Evolutionary conservation across 2,797 vertebrate species (phyloP).

Genomic region (Babyrousa celebensis): DNA sequence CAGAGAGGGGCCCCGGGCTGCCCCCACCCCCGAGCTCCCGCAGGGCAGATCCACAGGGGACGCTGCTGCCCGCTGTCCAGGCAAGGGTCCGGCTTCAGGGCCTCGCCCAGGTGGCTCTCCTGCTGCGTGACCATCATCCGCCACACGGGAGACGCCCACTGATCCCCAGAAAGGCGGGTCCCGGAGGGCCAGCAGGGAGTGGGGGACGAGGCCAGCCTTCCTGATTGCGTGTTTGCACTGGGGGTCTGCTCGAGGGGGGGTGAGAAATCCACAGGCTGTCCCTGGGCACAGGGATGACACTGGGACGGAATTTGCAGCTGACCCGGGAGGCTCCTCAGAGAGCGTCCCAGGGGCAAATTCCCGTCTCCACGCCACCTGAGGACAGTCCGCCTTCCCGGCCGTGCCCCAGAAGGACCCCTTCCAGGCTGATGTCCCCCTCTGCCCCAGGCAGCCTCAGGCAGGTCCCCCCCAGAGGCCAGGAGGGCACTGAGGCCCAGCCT

Average conservation of each 20-base stretch:
- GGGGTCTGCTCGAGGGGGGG: background rate
- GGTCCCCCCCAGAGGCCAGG: background rate
- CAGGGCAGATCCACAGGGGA: too few relatives aligned
- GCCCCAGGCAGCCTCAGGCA: background rate
- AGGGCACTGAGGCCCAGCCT: background rate
- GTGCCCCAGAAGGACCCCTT: too few relatives aligned
- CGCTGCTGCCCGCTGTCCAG: background rate
- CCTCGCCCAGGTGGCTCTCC: background rate
- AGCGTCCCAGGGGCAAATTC: background rate
- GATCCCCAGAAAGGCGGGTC: background rate
- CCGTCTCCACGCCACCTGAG: background rate
- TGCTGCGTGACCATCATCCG: background rate
- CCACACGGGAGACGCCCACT: background rate
- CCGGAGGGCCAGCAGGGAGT: rapidly evolving
- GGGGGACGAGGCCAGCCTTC: background rate
- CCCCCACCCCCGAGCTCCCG: background rate
- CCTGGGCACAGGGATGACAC: background rate
- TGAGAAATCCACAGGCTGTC: background rate
- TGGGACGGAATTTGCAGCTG: background rate
- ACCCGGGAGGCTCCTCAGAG: background rate
- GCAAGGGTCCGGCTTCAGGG: background rate
- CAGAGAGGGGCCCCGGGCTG: background rate
- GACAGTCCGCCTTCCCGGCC: too few relatives aligned
- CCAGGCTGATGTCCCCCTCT: background rate
- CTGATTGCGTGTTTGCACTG: too few relatives aligned